Evolutionary conservation across 2,113 vertebrate species (phyloP).

Genomic region (Trachemys scripta): DNA sequence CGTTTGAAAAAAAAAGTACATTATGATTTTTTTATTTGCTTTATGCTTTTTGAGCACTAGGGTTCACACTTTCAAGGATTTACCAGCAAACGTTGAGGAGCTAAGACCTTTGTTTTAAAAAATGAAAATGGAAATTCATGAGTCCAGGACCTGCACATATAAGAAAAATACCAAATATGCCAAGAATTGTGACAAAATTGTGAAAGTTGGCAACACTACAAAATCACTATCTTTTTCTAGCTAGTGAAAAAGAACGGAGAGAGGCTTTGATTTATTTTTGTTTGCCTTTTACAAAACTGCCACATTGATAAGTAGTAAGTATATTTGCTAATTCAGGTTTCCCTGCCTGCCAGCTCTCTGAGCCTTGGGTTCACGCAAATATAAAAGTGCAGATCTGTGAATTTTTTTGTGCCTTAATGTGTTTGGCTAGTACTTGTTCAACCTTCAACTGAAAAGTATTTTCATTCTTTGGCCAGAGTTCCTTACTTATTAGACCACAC

Average conservation of each 20-base stretch:
- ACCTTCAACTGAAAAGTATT: not conserved
- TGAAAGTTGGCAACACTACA: not conserved
- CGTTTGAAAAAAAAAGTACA: not conserved
- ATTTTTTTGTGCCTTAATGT: not conserved
- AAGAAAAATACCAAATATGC: not conserved
- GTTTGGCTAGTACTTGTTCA: not conserved
- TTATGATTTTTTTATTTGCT: not conserved
- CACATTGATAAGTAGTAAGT: not conserved
- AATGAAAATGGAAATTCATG: accelerated
- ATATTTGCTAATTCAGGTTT: not conserved
- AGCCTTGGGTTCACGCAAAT: not conserved
- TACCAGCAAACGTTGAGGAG: not conserved
- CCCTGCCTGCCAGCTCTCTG: not conserved
- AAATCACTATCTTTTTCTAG: not conserved
- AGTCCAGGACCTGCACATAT: not conserved
- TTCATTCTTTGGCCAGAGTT: not conserved
- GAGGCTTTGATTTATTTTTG: not conserved
- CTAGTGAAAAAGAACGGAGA: not conserved
- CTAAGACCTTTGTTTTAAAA: not conserved
- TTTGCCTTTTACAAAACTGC: not conserved
- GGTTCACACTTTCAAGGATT: not conserved
- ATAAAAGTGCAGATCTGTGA: not conserved
- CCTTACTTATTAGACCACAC: not conserved
- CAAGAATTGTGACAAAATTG: not conserved
- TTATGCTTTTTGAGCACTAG: not conserved